Evolutionary conservation across 1,140 invertebrate genomes (phyloP).

Genomic region (Micrasema minimum): DNA sequence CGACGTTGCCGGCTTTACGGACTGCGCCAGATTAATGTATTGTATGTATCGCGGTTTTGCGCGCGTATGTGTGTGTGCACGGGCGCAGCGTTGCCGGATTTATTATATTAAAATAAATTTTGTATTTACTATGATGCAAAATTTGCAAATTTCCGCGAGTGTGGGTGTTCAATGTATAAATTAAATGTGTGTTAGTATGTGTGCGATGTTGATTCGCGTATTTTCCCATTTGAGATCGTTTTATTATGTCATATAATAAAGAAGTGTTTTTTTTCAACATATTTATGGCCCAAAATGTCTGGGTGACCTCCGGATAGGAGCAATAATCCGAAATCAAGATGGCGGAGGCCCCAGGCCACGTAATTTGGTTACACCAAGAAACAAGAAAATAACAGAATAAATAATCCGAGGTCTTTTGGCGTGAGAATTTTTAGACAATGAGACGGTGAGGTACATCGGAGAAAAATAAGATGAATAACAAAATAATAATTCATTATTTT

Average conservation of each 20-base stretch:
- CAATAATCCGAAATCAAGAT: conserved; percentile 10
- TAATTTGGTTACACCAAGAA: not conserved
- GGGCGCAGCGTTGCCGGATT: conserved; percentile 4
- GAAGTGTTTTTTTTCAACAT: not conserved
- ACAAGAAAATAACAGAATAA: conserved; percentile 5
- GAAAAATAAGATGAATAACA: too few species aligned
- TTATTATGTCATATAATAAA: conserved; percentile 5
- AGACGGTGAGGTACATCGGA: too few species aligned
- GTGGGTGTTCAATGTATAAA: too few species aligned
- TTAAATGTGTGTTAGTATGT: too few species aligned
- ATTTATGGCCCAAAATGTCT: not conserved
- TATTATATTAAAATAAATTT: not conserved
- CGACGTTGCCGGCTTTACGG: conserved; percentile 18
- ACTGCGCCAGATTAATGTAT: conserved; percentile 16
- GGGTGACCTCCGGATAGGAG: not conserved
- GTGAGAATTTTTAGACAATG: conserved; percentile 7
- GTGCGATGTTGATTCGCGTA: too few species aligned
- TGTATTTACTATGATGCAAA: conserved; percentile 1
- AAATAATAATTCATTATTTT: too few species aligned
- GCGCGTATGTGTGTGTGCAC: conserved; percentile 12
- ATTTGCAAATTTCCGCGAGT: not conserved
- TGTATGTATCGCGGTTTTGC: too few species aligned
- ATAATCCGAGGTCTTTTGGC: not conserved
- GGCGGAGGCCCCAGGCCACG: conserved; percentile 4
- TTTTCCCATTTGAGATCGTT: not conserved